These are phyloP conservation scores for Epinephelus lanceolatus DNA, from an alignment of 2,113 vertebrate genomes.

Conservation along the genomic window DNA sequence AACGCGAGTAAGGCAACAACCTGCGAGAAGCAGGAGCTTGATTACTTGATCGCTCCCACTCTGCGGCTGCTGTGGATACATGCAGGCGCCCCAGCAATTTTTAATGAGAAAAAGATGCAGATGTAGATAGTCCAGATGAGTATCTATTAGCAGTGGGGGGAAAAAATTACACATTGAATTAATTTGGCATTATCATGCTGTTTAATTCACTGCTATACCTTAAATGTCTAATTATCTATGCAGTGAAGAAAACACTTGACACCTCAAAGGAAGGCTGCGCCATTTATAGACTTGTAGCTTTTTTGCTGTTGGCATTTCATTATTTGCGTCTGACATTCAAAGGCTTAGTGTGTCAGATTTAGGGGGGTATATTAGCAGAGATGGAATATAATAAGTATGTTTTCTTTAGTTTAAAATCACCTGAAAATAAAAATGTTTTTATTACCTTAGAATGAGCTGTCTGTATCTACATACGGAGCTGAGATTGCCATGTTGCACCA, in stretches of 20 bases:
- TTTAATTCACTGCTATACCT: slow-evolving; percentile 54
- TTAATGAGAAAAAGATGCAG: slow-evolving; percentile 80
- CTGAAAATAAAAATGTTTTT: too few relatives aligned
- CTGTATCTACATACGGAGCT: too few relatives aligned
- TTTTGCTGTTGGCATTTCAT: slow-evolving; percentile 25
- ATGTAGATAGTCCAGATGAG: slow-evolving; percentile 65
- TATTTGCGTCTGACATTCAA: slow-evolving; percentile 32
- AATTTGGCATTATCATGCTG: slow-evolving; percentile 48
- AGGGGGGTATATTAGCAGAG: too few relatives aligned
- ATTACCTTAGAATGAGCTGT: too few relatives aligned
- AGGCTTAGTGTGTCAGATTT: too few relatives aligned
- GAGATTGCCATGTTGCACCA: too few relatives aligned
- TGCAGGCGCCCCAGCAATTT: slow-evolving; percentile 62
- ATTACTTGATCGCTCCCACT: slow-evolving; percentile 65
- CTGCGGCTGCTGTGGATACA: slow-evolving; percentile 54
- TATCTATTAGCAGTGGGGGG: slow-evolving; percentile 59
- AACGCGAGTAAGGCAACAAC: slow-evolving; percentile 64
- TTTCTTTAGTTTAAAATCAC: too few relatives aligned
- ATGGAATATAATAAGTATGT: too few relatives aligned
- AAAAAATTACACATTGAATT: slow-evolving; percentile 22
- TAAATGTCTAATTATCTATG: slow-evolving; percentile 49
- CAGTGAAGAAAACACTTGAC: slow-evolving; percentile 46
- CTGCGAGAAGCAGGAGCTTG: slow-evolving; percentile 65
- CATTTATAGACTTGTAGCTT: slow-evolving; percentile 35
- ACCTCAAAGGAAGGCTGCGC: slow-evolving; percentile 26